A percentile compares a stretch with the other conserved stretches of the same genome.
Evolutionary conservation across 2,113 vertebrate species (phyloP).

Genomic region (Pelmatolapia mariae): DNA sequence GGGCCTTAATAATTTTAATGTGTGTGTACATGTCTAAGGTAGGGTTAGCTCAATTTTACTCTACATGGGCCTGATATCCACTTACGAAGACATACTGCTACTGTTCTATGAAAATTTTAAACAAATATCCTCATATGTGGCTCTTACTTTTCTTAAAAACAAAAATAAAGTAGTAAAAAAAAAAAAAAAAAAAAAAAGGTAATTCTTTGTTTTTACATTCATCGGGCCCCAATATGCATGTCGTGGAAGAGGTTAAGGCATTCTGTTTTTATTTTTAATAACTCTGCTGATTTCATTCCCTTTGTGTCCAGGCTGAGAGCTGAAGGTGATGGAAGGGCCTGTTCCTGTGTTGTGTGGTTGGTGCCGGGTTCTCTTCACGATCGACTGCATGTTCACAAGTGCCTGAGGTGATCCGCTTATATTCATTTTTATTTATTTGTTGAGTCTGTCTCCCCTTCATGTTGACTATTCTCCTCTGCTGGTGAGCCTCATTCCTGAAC

Average conservation of each 20-base stretch:
- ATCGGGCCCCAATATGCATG: not conserved
- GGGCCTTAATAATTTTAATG: rapidly evolving
- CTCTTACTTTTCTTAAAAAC: rapidly evolving
- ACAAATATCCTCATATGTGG: not conserved
- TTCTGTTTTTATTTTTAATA: not conserved
- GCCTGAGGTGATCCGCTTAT: not conserved
- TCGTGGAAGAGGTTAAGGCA: not conserved
- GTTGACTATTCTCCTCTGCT: rapidly evolving
- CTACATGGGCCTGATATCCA: not conserved
- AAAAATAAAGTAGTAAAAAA: not conserved
- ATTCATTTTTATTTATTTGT: not conserved
- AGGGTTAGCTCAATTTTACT: not conserved
- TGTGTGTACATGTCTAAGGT: not conserved
- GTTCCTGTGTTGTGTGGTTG: not conserved
- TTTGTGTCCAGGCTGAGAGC: not conserved
- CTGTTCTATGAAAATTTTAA: rapidly evolving
- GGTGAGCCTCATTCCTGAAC: not conserved
- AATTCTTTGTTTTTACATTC: not conserved
- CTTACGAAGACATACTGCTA: rapidly evolving
- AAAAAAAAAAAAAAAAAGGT: not conserved
- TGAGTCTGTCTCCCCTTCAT: not conserved
- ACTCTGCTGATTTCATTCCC: not conserved
- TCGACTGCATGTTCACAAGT: not conserved
- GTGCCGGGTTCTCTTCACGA: not conserved
- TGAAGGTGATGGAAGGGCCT: rapidly evolving